Conservation (phyloP, 2,113 vertebrate species). For the Psilopogon haemacephalus region DNA sequence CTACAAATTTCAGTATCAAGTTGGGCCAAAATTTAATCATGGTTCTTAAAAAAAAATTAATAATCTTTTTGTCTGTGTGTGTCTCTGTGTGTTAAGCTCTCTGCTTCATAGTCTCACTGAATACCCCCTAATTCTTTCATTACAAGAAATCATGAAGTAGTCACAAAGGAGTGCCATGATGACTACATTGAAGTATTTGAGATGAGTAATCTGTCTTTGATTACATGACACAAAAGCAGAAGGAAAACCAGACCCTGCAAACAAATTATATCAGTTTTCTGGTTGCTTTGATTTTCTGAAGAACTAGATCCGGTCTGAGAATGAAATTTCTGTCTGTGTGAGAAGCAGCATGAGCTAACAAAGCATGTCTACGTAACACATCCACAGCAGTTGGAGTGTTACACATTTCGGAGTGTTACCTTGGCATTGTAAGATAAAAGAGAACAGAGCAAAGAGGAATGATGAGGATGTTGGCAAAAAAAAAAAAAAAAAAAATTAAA, state of each 20-base stretch:
- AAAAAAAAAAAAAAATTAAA: background rate
- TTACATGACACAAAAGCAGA: conserved; percentile 30
- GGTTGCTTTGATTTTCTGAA: conserved; percentile 2
- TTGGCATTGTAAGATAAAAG: background rate
- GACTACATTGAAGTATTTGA: background rate
- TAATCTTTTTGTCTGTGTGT: no score
- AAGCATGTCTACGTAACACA: background rate
- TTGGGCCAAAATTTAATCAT: background rate
- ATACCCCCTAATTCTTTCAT: background rate
- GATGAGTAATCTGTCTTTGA: conserved; percentile 49
- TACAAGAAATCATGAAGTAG: conserved; percentile 9
- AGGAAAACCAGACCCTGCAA: conserved; percentile 1
- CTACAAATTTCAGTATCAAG: background rate
- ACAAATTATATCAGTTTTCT: conserved; percentile 21
- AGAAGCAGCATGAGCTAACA: background rate
- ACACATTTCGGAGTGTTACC: background rate
- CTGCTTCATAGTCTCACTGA: background rate
- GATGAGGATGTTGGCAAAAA: background rate
- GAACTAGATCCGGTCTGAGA: background rate
- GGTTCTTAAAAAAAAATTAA: background rate
- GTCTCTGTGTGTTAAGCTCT: background rate
- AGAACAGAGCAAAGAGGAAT: background rate
- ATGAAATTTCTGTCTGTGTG: background rate
- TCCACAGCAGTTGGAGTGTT: background rate
- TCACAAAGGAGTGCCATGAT: conserved; percentile 3